Evolutionary conservation across 2,797 vertebrate genomes (phyloP).

Genomic region (Bovichtus variegatus): DNA sequence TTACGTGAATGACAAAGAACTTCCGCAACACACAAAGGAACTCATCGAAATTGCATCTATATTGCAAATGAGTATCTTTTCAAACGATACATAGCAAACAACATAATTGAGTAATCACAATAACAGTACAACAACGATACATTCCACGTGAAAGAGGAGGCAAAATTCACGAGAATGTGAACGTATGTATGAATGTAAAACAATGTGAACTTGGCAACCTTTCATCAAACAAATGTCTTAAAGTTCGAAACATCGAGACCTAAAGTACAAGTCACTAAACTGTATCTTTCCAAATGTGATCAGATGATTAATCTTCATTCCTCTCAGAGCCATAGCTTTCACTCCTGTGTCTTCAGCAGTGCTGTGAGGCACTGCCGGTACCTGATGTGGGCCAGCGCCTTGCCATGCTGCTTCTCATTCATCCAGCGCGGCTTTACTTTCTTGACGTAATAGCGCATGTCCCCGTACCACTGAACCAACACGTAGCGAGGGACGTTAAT

Average conservation of each 20-base stretch:
- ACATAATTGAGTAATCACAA: not conserved
- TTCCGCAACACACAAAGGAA: not conserved
- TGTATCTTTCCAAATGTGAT: not conserved
- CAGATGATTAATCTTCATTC: not conserved
- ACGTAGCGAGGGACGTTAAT: conserved; percentile 76
- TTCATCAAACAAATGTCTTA: not conserved
- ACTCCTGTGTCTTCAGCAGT: not conserved
- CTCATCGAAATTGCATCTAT: not conserved
- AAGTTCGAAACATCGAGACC: not conserved
- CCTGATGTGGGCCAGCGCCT: conserved; percentile 42
- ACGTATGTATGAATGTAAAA: no score
- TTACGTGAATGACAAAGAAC: conserved; percentile 22
- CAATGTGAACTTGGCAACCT: not conserved
- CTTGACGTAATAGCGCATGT: conserved; percentile 88
- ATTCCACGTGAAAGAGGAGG: not conserved
- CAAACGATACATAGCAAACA: not conserved
- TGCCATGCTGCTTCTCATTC: conserved; percentile 68
- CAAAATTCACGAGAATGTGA: not conserved
- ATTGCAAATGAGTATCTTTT: not conserved
- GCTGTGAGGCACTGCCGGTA: conserved; percentile 42
- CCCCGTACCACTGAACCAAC: conserved; percentile 88
- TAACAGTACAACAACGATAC: not conserved
- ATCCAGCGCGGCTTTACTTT: conserved; percentile 85
- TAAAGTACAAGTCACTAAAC: not conserved
- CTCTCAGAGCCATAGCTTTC: fast-evolving